These are phyloP conservation scores for Grapholita molesta DNA, from an alignment of 1,140 invertebrate species.

Conservation along the genomic window DNA sequence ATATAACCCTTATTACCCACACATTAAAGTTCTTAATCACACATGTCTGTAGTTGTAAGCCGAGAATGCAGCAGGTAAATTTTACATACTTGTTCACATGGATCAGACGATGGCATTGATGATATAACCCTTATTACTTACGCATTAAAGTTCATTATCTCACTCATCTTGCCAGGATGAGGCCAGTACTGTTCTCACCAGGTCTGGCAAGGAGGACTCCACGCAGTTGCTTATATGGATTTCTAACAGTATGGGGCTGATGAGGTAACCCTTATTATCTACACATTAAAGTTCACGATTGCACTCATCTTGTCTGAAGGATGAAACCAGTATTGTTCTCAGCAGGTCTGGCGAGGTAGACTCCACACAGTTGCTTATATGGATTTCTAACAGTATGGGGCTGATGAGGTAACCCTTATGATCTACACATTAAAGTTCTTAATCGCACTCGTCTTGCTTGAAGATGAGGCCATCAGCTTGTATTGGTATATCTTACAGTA, in stretches of 20 bases:
- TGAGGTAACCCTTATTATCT: neutral
- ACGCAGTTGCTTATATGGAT: constrained; percentile 63
- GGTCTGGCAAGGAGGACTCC: neutral
- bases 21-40: neutral
- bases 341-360: neutral
- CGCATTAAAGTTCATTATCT: neutral
- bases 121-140: too few relatives aligned
- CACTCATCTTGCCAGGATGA: constrained; percentile 54
- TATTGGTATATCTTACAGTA: too few relatives aligned
- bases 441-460: constrained; percentile 42
- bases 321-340: constrained; percentile 44
- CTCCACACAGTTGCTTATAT: constrained; percentile 52
- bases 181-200: constrained; percentile 37
- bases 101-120: too few relatives aligned
- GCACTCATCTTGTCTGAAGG: constrained; percentile 49
- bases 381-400: constrained; percentile 46
- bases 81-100: neutral
- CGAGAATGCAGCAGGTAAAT: too few relatives aligned
- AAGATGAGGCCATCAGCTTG: constrained; percentile 40
- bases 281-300: too few relatives aligned
- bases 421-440: too few relatives aligned
- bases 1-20: neutral
- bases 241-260: constrained; percentile 29
- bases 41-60: too few relatives aligned
- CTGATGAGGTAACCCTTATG: neutral